Conservation (phyloP, 2,797 vertebrate species). For the Enteromius paludinosus region DNA sequence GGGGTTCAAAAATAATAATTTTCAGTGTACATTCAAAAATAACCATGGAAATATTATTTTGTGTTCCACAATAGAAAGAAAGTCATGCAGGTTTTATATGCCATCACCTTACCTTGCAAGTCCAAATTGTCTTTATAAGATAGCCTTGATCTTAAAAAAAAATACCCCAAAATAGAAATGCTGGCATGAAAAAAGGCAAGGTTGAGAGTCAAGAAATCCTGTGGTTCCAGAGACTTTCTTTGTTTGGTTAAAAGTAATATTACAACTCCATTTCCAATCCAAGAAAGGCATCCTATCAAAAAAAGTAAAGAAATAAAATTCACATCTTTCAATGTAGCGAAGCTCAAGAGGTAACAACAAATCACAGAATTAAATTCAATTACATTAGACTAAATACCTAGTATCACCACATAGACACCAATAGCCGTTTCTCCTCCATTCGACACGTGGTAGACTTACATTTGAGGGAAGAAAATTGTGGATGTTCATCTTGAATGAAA, state of each 20-base stretch:
- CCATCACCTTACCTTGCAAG: conserved; percentile 50
- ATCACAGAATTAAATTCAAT: neutral
- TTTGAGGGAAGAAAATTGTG: conserved; percentile 9
- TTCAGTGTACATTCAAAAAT: neutral
- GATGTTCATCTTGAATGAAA: conserved; percentile 24
- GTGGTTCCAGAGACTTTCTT: conserved; percentile 51
- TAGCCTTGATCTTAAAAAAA: conserved; percentile 54
- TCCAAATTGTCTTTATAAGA: conserved; percentile 55
- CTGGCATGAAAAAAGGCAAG: conserved; percentile 51
- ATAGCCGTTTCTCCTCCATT: conserved; percentile 31
- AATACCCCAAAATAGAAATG: conserved; percentile 62
- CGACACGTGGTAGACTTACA: conserved; percentile 24
- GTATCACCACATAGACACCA: conserved; percentile 46
- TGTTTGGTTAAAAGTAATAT: conserved; percentile 62
- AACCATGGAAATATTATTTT: neutral
- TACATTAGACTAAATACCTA: conserved; percentile 44
- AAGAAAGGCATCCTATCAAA: conserved; percentile 61
- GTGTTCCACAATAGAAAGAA: neutral
- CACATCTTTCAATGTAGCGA: neutral
- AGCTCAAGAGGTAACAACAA: neutral
- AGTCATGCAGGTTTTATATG: neutral
- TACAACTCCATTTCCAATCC: conserved; percentile 55
- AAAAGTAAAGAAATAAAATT: neutral
- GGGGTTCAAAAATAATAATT: neutral
- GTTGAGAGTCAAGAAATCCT: conserved; percentile 61